Percentiles rank a stretch among this genome's conserved stretches.
Conservation (phyloP, 2,113 vertebrate genomes). For the Ciconia stormi region DNA sequence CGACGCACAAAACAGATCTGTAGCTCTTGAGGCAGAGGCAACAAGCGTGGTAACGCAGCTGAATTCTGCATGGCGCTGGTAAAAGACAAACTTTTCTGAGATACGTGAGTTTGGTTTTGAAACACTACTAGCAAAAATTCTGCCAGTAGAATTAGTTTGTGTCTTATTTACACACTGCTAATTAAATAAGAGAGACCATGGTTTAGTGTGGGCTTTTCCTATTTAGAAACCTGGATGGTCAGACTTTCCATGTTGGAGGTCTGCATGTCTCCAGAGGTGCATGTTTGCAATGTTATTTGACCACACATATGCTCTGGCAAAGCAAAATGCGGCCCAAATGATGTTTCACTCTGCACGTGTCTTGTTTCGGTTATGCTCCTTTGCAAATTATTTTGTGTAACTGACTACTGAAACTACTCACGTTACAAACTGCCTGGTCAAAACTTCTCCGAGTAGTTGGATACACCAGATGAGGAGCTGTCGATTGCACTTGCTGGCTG, state of each 20-base stretch:
- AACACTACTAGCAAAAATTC: neutral
- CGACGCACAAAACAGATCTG: accelerated
- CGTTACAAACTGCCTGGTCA: accelerated
- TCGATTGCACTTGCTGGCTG: accelerated
- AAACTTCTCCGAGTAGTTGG: accelerated
- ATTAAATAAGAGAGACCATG: neutral
- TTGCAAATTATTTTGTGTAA: neutral
- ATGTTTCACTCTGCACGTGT: accelerated
- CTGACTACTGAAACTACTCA: neutral
- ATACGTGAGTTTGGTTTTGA: accelerated
- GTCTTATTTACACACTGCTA: neutral
- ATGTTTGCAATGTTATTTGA: accelerated
- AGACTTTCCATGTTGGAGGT: accelerated
- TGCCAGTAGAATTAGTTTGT: neutral
- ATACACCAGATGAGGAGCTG: accelerated
- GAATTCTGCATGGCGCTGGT: accelerated
- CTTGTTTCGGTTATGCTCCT: accelerated
- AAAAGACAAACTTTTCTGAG: neutral
- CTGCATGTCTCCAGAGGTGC: neutral
- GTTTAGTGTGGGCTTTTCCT: neutral
- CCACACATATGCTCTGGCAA: accelerated
- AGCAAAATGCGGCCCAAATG: accelerated
- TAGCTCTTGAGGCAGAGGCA: no score
- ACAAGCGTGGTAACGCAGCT: accelerated
- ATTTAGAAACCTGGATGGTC: neutral